Evolutionary conservation across 2,888 invertebrate genomes (phyloP), one percentile per base, ranked within the genome.

Genomic region (Caprella mutica): DNA sequence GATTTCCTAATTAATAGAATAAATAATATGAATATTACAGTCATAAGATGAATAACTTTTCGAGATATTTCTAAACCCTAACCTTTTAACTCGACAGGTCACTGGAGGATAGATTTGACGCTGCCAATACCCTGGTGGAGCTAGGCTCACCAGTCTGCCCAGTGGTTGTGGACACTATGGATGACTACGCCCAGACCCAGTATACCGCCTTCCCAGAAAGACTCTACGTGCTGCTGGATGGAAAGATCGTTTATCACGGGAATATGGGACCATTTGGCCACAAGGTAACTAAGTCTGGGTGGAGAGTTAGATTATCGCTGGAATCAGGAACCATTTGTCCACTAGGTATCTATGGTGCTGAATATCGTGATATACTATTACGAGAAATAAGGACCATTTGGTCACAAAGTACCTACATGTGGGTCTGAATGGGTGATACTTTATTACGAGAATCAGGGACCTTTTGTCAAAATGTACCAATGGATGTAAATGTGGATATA

Each of bases 341-440:
- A n/a, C n/a, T n/a, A n/a, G n/a, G n/a, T n/a, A n/a, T n/a, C n/a
- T n/a, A n/a, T n/a, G n/a, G n/a, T n/a, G n/a, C n/a, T n/a, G n/a
- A n/a, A n/a, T n/a, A n/a, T n/a, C n/a, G n/a, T n/a, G n/a, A n/a
- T n/a, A n/a, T n/a, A n/a, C n/a, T n/a, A n/a, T n/a, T n/a, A n/a
- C n/a, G n/a, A n/a, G n/a, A n/a, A n/a, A n/a, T n/a, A n/a, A n/a
- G 63, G 63, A 17, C 63, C 63, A 9, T 46, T 55, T 29, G 44
- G 50, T 6, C 52, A 58, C 38, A 55, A 58, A 39, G 53, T 56
- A n/a, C n/a, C n/a, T n/a, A n/a, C n/a, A n/a, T n/a, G n/a, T n/a
- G n/a, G n/a, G n/a, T n/a, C n/a, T n/a, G n/a, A n/a, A n/a, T n/a
- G n/a, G n/a, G n/a, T n/a, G n/a, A n/a, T n/a, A n/a, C n/a, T n/a